phyloP scores from a whole-genome alignment of 2,797 vertebrate genomes.

The Pipistrellus nathusii region DNA sequence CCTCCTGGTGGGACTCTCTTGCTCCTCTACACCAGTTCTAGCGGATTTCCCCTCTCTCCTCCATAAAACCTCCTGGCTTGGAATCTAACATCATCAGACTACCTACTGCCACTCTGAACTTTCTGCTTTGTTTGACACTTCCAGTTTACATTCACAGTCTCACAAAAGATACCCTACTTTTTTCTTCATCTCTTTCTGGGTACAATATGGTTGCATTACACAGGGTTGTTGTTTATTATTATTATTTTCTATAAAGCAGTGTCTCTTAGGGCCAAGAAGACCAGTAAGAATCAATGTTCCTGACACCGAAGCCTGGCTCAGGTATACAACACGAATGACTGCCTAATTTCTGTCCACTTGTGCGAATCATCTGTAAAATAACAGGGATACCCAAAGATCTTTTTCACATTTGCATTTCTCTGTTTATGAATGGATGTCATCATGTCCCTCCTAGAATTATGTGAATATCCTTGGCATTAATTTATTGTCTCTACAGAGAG shows the following conservation, averaged over 20 bases:
- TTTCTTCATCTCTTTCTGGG: neutral
- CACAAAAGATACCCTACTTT: neutral
- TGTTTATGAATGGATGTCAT: neutral
- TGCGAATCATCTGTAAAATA: neutral
- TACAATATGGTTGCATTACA: neutral
- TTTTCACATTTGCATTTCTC: conserved; percentile 13
- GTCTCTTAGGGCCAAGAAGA: neutral
- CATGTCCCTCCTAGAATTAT: neutral
- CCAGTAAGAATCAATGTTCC: neutral
- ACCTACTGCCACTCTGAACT: neutral
- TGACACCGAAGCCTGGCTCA: neutral
- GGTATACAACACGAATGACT: neutral
- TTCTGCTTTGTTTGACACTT: neutral
- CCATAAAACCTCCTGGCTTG: neutral
- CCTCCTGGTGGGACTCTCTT: neutral
- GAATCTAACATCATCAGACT: neutral
- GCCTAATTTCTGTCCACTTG: neutral
- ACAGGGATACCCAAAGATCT: neutral
- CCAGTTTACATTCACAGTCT: neutral
- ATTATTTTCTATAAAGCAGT: neutral
- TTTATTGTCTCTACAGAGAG: neutral
- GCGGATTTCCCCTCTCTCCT: no score
- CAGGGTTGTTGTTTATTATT: neutral
- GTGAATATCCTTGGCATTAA: neutral
- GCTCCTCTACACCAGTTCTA: neutral